Percentiles rank a stretch among this genome's conserved stretches.
phyloP scores from a whole-genome alignment of 2,888 invertebrate species.

The Monoplex corrugatus region DNA sequence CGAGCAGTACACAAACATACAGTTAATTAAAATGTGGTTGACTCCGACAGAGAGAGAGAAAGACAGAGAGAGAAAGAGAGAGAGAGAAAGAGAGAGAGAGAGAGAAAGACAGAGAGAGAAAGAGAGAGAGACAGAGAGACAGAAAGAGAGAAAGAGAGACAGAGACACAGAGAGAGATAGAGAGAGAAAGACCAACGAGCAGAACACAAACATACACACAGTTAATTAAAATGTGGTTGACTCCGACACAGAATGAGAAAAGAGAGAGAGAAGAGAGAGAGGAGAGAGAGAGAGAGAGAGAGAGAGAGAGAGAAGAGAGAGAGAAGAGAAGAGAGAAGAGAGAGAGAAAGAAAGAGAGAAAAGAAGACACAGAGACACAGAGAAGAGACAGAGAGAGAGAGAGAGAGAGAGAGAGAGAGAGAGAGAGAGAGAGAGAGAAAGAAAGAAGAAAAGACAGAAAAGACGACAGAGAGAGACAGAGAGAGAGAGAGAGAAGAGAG shows the following conservation, averaged over 20 bases:
- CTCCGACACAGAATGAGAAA: not conserved
- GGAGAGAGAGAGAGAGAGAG: not conserved
- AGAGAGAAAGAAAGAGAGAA: constrained; percentile 27
- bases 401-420: not conserved
- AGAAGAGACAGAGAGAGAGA: not conserved
- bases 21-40: too few relatives aligned
- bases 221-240: too few relatives aligned
- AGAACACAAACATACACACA: not conserved
- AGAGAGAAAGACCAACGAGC: not conserved
- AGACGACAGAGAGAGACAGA: not conserved
- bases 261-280: not conserved
- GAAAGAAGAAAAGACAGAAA: not conserved
- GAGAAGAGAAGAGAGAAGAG: not conserved
- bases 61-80: not conserved
- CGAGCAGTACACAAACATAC: too few relatives aligned
- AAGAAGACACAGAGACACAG: not conserved
- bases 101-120: not conserved
- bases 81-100: not conserved
- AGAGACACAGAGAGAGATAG: not conserved
- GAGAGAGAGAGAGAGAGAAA: not conserved
- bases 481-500: not conserved
- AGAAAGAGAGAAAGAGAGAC: not conserved
- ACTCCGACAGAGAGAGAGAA: not conserved
- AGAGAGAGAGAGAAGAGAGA: not conserved
- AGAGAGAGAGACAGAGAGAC: not conserved